Conservation (phyloP, 2,797 vertebrate species). For the Bufotes viridis region DNA sequence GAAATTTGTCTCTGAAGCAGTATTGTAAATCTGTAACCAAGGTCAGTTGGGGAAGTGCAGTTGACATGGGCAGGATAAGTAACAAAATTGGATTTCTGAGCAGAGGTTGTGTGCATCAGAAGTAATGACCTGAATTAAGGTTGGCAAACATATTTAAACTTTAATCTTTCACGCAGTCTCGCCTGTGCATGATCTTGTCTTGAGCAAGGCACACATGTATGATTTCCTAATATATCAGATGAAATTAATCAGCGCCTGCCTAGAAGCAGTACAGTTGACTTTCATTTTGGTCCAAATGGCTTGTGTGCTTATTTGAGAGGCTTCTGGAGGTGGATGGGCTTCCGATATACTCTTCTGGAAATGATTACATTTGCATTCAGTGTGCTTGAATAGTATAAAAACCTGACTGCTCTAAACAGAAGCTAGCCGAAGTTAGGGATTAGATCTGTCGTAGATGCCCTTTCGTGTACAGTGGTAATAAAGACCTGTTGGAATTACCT, state of each 20-base stretch:
- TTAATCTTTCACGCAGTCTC: conserved; percentile 52
- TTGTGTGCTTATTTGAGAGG: not conserved
- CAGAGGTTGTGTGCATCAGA: conserved; percentile 44
- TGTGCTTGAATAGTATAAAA: not conserved
- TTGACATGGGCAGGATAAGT: conserved; percentile 44
- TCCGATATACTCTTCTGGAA: not conserved
- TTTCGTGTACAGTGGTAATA: not conserved
- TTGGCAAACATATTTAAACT: conserved; percentile 58
- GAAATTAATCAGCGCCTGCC: conserved; percentile 12
- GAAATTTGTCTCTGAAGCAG: conserved; percentile 21
- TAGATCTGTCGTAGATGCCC: not conserved
- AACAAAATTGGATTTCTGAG: conserved; percentile 57
- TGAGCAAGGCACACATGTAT: conserved; percentile 3
- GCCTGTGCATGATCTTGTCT: conserved; percentile 34
- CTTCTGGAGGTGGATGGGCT: not conserved
- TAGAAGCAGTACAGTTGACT: not conserved
- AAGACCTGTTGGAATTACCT: no score
- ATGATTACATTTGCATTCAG: not conserved
- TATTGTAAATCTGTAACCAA: conserved; percentile 56
- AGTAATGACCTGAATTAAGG: conserved; percentile 55
- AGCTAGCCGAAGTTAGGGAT: not conserved
- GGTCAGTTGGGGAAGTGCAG: conserved; percentile 56
- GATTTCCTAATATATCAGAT: conserved; percentile 1
- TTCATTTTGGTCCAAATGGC: not conserved
- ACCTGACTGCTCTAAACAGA: not conserved